phyloP scores from a whole-genome alignment of 1,140 invertebrate species.

The Bicyclus anynana region DNA sequence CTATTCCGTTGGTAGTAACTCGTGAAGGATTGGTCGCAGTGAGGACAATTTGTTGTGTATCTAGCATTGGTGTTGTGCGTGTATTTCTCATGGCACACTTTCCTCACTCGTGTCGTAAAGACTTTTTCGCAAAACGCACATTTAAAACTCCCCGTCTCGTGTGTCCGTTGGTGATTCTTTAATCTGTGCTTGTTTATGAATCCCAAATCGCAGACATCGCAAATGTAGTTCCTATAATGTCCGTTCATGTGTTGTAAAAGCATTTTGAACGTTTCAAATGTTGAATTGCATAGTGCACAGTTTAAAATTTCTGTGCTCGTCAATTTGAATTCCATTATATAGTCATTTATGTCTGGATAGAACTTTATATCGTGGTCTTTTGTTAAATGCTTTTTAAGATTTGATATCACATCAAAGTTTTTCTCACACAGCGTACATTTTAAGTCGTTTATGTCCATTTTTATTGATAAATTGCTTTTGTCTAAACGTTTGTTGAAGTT shows the following conservation, averaged over 20 bases:
- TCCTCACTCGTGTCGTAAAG: slow-evolving; percentile 49
- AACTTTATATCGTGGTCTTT: slow-evolving; percentile 52
- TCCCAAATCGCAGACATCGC: slow-evolving; percentile 86
- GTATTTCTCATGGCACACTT: slow-evolving; percentile 58
- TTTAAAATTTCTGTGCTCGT: slow-evolving; percentile 41
- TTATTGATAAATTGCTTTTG: slow-evolving; percentile 54
- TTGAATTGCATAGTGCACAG: slow-evolving; percentile 53
- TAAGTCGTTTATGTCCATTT: slow-evolving; percentile 60
- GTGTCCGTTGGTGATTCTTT: slow-evolving; percentile 70
- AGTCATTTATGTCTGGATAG: slow-evolving; percentile 50
- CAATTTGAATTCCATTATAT: slow-evolving; percentile 60
- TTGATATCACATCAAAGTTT: slow-evolving; percentile 33
- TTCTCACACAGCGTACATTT: slow-evolving; percentile 47
- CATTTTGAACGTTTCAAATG: slow-evolving; percentile 63
- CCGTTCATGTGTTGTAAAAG: slow-evolving; percentile 66
- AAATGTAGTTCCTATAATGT: slow-evolving; percentile 81
- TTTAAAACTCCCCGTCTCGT: slow-evolving; percentile 51
- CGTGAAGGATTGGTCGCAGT: slow-evolving; percentile 53
- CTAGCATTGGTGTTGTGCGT: slow-evolving; percentile 50
- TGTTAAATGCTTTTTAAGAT: slow-evolving; percentile 46
- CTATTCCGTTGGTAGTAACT: slow-evolving; percentile 63
- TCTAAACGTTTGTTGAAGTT: slow-evolving; percentile 42
- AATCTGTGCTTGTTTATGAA: slow-evolving; percentile 77
- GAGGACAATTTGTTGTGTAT: slow-evolving; percentile 57
- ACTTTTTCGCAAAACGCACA: slow-evolving; percentile 70